Evolutionary conservation across 2,888 invertebrate genomes (phyloP).

Genomic region (Andrena praecox): DNA sequence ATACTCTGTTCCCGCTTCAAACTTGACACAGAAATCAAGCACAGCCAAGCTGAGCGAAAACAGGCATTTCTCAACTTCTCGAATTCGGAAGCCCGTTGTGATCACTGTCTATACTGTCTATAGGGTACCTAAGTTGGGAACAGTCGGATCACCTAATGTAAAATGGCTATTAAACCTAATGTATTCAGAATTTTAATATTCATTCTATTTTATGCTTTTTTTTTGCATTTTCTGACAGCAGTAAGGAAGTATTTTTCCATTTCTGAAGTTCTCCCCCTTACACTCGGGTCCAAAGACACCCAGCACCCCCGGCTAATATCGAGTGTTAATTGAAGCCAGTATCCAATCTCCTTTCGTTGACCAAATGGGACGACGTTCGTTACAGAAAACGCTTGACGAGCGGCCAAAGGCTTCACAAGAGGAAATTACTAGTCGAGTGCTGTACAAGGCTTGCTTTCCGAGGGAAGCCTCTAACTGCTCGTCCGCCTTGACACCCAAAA

Average conservation of each 20-base stretch:
- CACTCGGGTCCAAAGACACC: too few species aligned
- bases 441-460: background rate
- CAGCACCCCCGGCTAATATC: too few species aligned
- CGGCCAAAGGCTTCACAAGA: slow-evolving; percentile 16
- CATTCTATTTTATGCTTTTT: too few species aligned
- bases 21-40: slow-evolving; percentile 48
- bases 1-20: slow-evolving; percentile 15
- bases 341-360: background rate
- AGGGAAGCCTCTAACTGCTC: slow-evolving; percentile 51
- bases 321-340: background rate
- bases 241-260: too few species aligned
- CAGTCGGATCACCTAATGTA: too few species aligned
- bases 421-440: slow-evolving; percentile 39
- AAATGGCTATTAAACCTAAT: too few species aligned
- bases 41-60: background rate
- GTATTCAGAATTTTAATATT: too few species aligned
- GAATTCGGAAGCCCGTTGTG: too few species aligned
- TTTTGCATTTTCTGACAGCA: too few species aligned
- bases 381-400: background rate
- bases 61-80: background rate
- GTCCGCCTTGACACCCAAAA: slow-evolving; percentile 53
- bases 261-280: too few species aligned
- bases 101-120: too few species aligned
- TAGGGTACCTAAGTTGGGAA: too few species aligned
- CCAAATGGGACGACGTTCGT: background rate